Base-by-base conservation (phyloP, 2,797 vertebrate genomes). In the Kryptopterus vitreolus region DNA sequence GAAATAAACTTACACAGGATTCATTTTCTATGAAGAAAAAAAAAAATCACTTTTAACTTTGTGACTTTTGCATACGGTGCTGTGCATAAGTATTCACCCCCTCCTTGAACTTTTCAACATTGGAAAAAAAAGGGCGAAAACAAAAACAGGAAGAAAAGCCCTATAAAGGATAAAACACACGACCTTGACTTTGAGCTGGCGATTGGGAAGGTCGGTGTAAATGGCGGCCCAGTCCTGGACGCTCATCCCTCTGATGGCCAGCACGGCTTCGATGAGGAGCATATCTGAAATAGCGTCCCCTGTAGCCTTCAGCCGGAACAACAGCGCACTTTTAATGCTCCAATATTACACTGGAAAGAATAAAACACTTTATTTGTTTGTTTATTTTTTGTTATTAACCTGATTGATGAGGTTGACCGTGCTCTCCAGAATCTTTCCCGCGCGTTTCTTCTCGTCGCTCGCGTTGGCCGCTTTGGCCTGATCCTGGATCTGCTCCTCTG, bases 161-260 rank as follows among this genome's bases (percentile, higher is more conserved):
- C 22, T 55, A 31, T n/a, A n/a, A 48, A 76, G 5, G 5, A 24
- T 31, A 7, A 69, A 92, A 72, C 38, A 43, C 7, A 43, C 7
- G 71, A 97, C 98, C 96, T 96, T 96, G 50, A 99, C 96, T 95
- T 96, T 98, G 73, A 97, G 94, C 87, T 99, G 96, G 59, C 97
- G 93, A 83, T 95, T 99, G 2, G 97, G 98, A 68, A 98, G 94
- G 82, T 98, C 97, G 0, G 83, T 88, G 82, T 98, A 99, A 84
- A 98, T 88, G 1, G 91, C 84, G 0, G 96, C 95, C 97, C 97
- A 98, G 87, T 98, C 94, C 29, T 96, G 94, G 9, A 97, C 79
- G 0, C 92, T 94, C 85, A 97, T 88, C 24, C 93, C 93, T 85
- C 94, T 95, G 69, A 98, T 86, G 73, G 93, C 92, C 81, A 99